These are phyloP conservation scores for Synergus gifuensis DNA, from an alignment of 2,888 invertebrate genomes.

Conservation along the genomic window DNA sequence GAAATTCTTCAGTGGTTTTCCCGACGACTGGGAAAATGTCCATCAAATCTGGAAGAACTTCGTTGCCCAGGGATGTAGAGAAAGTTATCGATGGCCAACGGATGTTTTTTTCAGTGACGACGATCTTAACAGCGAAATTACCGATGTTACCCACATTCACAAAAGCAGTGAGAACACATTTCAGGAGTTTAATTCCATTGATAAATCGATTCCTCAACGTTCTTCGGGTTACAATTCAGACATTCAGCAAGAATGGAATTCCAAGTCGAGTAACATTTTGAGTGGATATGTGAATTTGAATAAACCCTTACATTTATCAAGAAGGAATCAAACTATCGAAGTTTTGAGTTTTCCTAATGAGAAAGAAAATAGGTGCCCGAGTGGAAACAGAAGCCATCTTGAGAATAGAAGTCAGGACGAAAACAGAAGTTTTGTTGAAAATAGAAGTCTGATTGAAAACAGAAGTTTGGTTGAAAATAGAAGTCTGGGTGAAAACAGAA, in stretches of 20 bases:
- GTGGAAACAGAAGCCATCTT: not conserved
- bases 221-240: conserved; percentile 43
- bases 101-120: conserved; percentile 71
- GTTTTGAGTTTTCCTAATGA: not conserved
- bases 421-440: not conserved
- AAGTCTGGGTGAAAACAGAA: not conserved
- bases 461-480: not conserved
- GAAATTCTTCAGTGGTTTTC: conserved; percentile 75
- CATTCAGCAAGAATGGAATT: conserved; percentile 16
- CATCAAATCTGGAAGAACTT: conserved; percentile 69
- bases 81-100: conserved; percentile 72
- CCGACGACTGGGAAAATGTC: conserved; percentile 74
- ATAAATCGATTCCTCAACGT: not conserved
- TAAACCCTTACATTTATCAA: not conserved
- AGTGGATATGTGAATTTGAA: conserved; percentile 2
- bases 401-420: not conserved
- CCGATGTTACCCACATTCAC: conserved; percentile 54
- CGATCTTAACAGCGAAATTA: conserved; percentile 68
- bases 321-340: not conserved
- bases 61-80: conserved; percentile 57
- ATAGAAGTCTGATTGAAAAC: not conserved
- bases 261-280: conserved; percentile 33
- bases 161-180: conserved; percentile 21
- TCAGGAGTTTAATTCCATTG: not conserved
- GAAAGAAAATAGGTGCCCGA: not conserved